Percentiles rank a stretch among this genome's conserved stretches.
Conservation (phyloP, 2,113 vertebrate species). For the Embiotoca jacksoni region DNA sequence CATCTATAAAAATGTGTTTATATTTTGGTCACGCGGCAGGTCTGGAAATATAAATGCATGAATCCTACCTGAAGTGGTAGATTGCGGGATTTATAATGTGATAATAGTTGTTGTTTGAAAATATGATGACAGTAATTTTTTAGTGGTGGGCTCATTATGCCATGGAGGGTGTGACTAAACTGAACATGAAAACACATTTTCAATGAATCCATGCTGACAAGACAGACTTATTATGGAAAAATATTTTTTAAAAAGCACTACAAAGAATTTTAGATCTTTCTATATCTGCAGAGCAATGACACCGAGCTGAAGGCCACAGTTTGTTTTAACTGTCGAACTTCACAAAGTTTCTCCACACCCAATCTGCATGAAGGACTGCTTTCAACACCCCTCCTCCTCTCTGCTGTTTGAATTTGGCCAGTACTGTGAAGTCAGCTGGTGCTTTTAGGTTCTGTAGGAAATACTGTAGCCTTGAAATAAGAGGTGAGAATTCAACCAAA, state of each 20-base stretch:
- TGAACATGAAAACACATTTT: too few species aligned
- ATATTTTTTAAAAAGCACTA: too few species aligned
- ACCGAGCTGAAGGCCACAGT: neutral
- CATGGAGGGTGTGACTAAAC: too few species aligned
- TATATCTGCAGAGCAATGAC: neutral
- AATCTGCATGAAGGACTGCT: conserved; percentile 10
- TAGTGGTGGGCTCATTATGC: too few species aligned
- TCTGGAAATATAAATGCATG: neutral
- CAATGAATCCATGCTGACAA: too few species aligned
- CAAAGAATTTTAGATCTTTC: too few species aligned
- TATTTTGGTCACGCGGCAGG: neutral
- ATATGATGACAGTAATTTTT: too few species aligned
- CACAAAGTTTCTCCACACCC: conserved; percentile 24
- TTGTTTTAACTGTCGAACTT: neutral
- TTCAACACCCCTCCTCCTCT: conserved; percentile 2
- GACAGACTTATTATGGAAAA: too few species aligned
- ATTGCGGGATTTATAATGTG: neutral
- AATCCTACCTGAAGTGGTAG: neutral
- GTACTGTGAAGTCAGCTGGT: conserved; percentile 64
- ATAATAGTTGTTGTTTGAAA: neutral
- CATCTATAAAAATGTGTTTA: neutral
- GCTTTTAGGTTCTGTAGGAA: conserved; percentile 36
- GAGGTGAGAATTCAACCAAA: neutral
- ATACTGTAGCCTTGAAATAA: neutral
- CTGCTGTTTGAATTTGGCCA: conserved; percentile 43